Conservation (phyloP, 1,140 invertebrate genomes). For the Cepaea nemoralis region DNA sequence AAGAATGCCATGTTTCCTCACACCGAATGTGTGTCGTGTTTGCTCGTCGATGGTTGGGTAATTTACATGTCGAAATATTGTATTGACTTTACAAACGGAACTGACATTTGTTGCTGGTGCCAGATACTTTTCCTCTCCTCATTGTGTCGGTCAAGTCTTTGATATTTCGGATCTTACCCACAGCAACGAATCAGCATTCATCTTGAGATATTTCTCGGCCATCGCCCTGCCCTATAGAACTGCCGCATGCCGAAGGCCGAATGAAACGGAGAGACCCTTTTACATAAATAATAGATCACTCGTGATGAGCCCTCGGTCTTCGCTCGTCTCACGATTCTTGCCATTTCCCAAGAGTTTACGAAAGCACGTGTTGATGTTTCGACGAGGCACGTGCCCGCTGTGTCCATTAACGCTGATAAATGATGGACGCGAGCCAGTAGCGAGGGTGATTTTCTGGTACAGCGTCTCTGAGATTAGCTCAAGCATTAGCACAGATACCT, state of each 20-base stretch:
- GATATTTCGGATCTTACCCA: not conserved
- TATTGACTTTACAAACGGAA: too few relatives aligned
- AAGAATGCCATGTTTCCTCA: too few relatives aligned
- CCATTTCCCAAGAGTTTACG: not conserved
- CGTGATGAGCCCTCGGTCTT: not conserved
- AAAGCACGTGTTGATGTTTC: not conserved
- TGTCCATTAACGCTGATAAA: constrained; percentile 9
- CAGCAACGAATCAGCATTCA: not conserved
- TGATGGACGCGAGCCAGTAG: not conserved
- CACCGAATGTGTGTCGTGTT: too few relatives aligned
- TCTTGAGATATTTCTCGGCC: not conserved
- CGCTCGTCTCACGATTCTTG: constrained; percentile 17
- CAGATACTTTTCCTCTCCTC: too few relatives aligned
- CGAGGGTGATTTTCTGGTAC: not conserved
- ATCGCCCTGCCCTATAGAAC: not conserved
- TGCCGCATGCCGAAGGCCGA: not conserved
- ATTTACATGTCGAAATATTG: too few relatives aligned
- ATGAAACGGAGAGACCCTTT: not conserved
- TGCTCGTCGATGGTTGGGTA: too few relatives aligned
- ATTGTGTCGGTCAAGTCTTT: too few relatives aligned
- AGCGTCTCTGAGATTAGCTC: not conserved
- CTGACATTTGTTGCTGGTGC: too few relatives aligned
- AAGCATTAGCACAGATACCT: not conserved
- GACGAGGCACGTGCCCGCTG: constrained; percentile 10
- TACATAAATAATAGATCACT: constrained; percentile 8